Percentiles rank a stretch among this genome's conserved stretches.
Evolutionary conservation across 1,140 invertebrate species (phyloP).

Genomic region (Limonius californicus): DNA sequence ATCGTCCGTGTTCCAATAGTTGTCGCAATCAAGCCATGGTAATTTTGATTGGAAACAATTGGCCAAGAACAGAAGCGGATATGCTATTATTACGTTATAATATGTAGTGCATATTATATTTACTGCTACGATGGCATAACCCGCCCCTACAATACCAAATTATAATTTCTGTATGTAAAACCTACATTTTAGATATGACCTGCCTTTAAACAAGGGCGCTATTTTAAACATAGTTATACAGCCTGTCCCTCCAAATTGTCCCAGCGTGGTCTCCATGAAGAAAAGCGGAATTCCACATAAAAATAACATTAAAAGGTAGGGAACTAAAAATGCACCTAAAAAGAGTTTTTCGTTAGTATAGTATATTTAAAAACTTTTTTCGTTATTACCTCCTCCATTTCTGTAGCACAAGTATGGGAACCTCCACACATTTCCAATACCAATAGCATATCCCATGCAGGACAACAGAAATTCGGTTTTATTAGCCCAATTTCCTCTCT

Average conservation of each 20-base stretch:
- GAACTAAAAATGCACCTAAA: slow-evolving; percentile 73
- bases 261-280: slow-evolving; percentile 83
- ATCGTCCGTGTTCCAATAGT: slow-evolving; percentile 80
- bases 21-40: slow-evolving; percentile 83
- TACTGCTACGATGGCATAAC: slow-evolving; percentile 77
- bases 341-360: slow-evolving; percentile 20
- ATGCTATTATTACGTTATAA: slow-evolving; percentile 91
- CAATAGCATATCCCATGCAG: slow-evolving; percentile 71
- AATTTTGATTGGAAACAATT: slow-evolving; percentile 66
- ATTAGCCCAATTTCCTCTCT: slow-evolving; percentile 54
- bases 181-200: slow-evolving; percentile 20
- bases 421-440: slow-evolving; percentile 82
- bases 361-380: neutral
- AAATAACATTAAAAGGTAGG: slow-evolving; percentile 70
- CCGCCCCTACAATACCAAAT: slow-evolving; percentile 63
- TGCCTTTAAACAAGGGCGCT: slow-evolving; percentile 86
- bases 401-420: slow-evolving; percentile 81
- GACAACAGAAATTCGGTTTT: slow-evolving; percentile 72
- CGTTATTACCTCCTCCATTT: slow-evolving; percentile 68
- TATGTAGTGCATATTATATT: slow-evolving; percentile 89
- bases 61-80: slow-evolving; percentile 81
- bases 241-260: slow-evolving; percentile 79
- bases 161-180: slow-evolving; percentile 21
- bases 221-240: slow-evolving; percentile 74
- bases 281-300: slow-evolving; percentile 84